Conservation (phyloP, 2,888 invertebrate species). For the Cordilura impudica region DNA sequence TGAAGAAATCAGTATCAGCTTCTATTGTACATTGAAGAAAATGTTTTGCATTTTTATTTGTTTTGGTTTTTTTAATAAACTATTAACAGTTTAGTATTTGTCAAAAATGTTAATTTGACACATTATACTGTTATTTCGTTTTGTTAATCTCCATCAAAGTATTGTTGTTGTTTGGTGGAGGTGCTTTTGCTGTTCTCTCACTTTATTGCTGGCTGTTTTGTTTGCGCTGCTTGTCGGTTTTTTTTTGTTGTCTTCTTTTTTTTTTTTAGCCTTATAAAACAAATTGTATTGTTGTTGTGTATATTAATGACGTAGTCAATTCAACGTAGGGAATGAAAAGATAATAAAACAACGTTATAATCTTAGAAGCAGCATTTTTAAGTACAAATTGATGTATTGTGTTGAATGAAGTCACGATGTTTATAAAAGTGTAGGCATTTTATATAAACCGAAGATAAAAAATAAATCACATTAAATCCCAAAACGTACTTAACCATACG, state of each 20-base stretch:
- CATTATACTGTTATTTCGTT: conserved; percentile 47
- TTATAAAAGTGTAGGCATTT: background rate
- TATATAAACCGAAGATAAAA: background rate
- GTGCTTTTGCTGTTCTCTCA: conserved; percentile 4
- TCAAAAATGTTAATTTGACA: conserved; percentile 33
- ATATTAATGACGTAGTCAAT: conserved; percentile 9
- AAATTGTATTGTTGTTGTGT: background rate
- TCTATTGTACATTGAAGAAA: no score
- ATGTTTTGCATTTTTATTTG: background rate
- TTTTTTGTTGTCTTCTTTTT: conserved; percentile 4
- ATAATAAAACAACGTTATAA: background rate
- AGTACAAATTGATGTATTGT: background rate
- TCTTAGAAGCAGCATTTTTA: background rate
- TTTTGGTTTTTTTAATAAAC: background rate
- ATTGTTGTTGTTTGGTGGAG: conserved; percentile 21
- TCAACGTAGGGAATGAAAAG: background rate
- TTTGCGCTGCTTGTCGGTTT: conserved; percentile 13
- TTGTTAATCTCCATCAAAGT: no score
- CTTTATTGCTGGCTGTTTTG: conserved; percentile 9
- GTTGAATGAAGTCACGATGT: background rate
- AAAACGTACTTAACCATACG: background rate
- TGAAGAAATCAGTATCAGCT: no score
- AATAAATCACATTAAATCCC: background rate
- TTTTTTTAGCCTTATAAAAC: background rate
- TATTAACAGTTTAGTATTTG: conserved; percentile 27